Evolutionary conservation across 1,140 invertebrate genomes (phyloP).

Genomic region (Lethrus apterus): DNA sequence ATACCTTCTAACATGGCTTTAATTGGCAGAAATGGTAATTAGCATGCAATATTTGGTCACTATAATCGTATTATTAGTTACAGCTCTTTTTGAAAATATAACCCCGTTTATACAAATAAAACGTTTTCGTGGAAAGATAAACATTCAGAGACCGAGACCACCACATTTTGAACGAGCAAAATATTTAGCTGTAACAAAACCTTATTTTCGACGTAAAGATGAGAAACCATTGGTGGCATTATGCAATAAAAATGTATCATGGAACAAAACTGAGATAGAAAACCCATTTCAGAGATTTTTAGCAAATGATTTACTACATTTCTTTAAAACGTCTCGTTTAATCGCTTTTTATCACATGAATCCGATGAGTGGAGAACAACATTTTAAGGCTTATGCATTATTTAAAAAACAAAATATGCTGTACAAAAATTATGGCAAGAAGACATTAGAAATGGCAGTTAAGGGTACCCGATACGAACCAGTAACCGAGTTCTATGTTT

Average conservation of each 20-base stretch:
- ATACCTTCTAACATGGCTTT: no score
- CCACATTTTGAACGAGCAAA: slow-evolving; percentile 57
- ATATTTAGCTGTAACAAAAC: slow-evolving; percentile 53
- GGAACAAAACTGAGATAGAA: slow-evolving; percentile 34
- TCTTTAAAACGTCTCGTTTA: slow-evolving; percentile 62
- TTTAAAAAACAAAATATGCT: slow-evolving; percentile 58
- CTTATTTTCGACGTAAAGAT: slow-evolving; percentile 44
- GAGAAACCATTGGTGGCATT: slow-evolving; percentile 34
- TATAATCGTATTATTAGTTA: no score
- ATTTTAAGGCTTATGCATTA: slow-evolving; percentile 51
- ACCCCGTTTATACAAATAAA: slow-evolving; percentile 32
- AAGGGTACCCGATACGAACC: slow-evolving; percentile 53
- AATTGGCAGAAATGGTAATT: no score
- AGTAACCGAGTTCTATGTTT: slow-evolving; percentile 49
- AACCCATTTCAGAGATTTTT: slow-evolving; percentile 64
- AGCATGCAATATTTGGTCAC: no score
- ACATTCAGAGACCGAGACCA: slow-evolving; percentile 61
- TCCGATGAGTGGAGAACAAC: slow-evolving; percentile 51
- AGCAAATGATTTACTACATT: slow-evolving; percentile 57
- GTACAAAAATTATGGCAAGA: slow-evolving; percentile 52
- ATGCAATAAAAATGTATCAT: slow-evolving; percentile 27
- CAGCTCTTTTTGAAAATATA: no score
- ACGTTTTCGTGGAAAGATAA: slow-evolving; percentile 63
- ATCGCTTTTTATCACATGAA: slow-evolving; percentile 62
- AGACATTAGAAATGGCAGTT: slow-evolving; percentile 53